Evolutionary conservation across 2,113 vertebrate genomes (phyloP), one percentile per base, ranked within the genome.

Genomic region (Colossoma macropomum): DNA sequence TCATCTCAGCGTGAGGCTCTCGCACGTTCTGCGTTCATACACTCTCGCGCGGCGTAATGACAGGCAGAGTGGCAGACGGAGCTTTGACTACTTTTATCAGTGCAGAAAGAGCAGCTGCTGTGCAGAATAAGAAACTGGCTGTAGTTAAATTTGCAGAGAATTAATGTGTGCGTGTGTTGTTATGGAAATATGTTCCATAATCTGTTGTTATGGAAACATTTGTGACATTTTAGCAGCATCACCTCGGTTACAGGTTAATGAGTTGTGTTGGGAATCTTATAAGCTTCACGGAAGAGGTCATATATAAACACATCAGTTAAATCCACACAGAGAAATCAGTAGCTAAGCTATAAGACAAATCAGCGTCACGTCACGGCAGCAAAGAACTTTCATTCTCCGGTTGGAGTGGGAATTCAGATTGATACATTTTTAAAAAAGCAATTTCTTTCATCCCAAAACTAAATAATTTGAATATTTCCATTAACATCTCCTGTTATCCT

Each of bases 1-100:
- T 84, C 66, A 63, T 79, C 30, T 41, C 32, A 21, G 54, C 41
- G 65, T 68, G 59, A 25, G 34, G 63, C 12, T 48, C 4, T 56
- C 54, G 17, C 52, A 54, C 52, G 17, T 54, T 1, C 52, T 54
- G 52, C 17, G 17, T 21, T 54, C 52, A 21, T 16, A 56, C 54
- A 56, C 21, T 56, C 54, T 1, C 54, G 21, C 54, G 19, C 54
- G 13, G 21, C 54, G 23, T 56, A 56, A 56, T 56, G 54, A 56
- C 23, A 16, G 66, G 34, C n/a, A 41, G 15, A 75, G 52, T 45
- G 16, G 38, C 13, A 28, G 9, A 25, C 77, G 56, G 56, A 65
- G 25, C 52, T 38, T 56, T 70, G 38, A 45, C n/a, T 71, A 25
- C 30, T 41, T 54, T 63, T 56, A 34, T 41, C 63, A 27, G 56